Evolutionary conservation across 2,113 vertebrate genomes (phyloP), one percentile per base, ranked within the genome.

Genomic region (Corapipo altera): DNA sequence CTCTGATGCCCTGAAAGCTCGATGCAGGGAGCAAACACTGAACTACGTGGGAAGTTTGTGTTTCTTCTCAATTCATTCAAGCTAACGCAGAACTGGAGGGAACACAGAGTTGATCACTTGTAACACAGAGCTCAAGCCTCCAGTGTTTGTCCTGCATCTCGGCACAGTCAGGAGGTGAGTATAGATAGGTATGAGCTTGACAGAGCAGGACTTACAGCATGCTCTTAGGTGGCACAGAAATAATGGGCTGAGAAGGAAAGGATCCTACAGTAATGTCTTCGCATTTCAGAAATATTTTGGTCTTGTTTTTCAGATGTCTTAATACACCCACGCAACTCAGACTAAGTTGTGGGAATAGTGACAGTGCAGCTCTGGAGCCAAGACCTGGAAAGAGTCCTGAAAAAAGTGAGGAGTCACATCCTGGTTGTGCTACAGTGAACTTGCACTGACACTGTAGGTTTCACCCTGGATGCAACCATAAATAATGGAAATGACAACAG

Each of bases 381-480:
- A 93, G 81, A 61, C 49, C 39, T 91, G 88, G 72, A 70, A 76
- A 32, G 57, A 51, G 23, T 57, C 72, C 15, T 61, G 79, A 65
- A 65, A 64, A 89, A 67, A 73, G 30, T 6, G 0, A 91, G 64
- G 59, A 59, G 22, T 37, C 5, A 1, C 39, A 19, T 91, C 28
- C 77, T 80, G 58, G 28, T 52, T 76, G 44, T 76, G 37, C 62
- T 21, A 67, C 11, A 2, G 22, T 70, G 72, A 82, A 61, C 78
- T 75, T 39, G 24, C 16, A 3, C 23, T 57, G 39, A 48, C 58
- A 73, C 74, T 43, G 23, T 2, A 77, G 35, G 67, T 87, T 92
- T 72, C 39, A 48, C 33, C 48, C 51, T 92, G 48, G 16, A 28
- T 88, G 44, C 0, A 0, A 23, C 43, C 0, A 0, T 55, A 77